These are phyloP conservation scores for Phyllostomus discolor DNA, from an alignment of 2,113 vertebrate species.

Conservation along the genomic window DNA sequence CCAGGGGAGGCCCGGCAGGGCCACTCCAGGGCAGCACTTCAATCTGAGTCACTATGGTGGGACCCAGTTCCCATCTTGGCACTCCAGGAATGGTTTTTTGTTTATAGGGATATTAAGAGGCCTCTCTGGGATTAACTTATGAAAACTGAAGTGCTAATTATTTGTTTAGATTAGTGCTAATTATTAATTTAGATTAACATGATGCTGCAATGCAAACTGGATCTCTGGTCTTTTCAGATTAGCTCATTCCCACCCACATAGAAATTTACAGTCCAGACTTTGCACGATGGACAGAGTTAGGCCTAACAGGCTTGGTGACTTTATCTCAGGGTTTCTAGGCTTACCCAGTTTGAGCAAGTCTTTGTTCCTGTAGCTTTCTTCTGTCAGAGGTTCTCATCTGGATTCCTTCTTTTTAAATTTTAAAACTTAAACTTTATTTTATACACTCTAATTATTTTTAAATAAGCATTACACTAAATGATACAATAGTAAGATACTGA, in stretches of 20 bases:
- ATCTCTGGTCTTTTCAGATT: background rate
- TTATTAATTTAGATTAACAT: background rate
- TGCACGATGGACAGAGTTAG: background rate
- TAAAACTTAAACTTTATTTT: slow-evolving; percentile 7
- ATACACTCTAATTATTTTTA: background rate
- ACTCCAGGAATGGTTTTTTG: background rate
- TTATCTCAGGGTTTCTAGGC: background rate
- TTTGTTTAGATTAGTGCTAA: background rate
- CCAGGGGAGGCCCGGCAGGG: accelerated
- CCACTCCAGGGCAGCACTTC: background rate
- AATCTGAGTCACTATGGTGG: background rate
- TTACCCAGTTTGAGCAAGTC: background rate
- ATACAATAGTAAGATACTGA: background rate
- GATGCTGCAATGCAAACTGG: background rate
- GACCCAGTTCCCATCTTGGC: background rate
- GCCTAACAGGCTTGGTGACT: background rate
- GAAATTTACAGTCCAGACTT: background rate
- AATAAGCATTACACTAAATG: background rate
- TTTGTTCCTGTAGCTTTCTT: background rate
- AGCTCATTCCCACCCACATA: background rate
- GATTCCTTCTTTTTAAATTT: background rate
- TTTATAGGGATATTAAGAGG: background rate
- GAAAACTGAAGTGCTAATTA: background rate
- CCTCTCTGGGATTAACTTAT: background rate
- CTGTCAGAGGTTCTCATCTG: background rate